Evolutionary conservation across 2,113 vertebrate genomes (phyloP).

Genomic region (Anser cygnoides): DNA sequence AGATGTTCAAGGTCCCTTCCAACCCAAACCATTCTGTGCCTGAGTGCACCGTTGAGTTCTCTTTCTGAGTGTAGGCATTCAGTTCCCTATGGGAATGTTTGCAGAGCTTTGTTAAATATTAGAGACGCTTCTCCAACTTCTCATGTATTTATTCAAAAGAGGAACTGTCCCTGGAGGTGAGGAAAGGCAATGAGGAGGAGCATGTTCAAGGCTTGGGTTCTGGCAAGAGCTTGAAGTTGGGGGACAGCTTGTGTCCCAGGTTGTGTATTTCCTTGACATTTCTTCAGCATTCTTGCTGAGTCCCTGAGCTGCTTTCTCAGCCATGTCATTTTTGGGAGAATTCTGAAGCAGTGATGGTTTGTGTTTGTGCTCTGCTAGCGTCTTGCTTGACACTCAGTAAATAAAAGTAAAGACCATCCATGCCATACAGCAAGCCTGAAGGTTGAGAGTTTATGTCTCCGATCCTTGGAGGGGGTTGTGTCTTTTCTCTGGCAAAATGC

Average conservation of each 20-base stretch:
- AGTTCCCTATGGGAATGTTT: background rate
- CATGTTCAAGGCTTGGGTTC: background rate
- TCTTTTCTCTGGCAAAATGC: background rate
- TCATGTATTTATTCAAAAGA: background rate
- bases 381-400: background rate
- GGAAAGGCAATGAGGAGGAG: background rate
- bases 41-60: background rate
- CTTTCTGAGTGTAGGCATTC: background rate
- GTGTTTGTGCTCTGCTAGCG: background rate
- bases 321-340: background rate
- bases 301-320: background rate
- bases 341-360: background rate
- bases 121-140: background rate
- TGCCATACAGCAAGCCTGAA: background rate
- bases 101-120: slow-evolving; percentile 13
- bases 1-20: background rate
- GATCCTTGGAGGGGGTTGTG: background rate
- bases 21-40: background rate
- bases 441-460: background rate
- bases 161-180: background rate
- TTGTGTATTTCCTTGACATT: background rate
- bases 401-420: background rate
- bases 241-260: background rate
- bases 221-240: background rate
- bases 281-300: accelerated